A percentile compares a stretch with the other conserved stretches of the same genome.
Conservation (phyloP, 2,888 invertebrate genomes). For the Rhimphoctona megacephalus region DNA sequence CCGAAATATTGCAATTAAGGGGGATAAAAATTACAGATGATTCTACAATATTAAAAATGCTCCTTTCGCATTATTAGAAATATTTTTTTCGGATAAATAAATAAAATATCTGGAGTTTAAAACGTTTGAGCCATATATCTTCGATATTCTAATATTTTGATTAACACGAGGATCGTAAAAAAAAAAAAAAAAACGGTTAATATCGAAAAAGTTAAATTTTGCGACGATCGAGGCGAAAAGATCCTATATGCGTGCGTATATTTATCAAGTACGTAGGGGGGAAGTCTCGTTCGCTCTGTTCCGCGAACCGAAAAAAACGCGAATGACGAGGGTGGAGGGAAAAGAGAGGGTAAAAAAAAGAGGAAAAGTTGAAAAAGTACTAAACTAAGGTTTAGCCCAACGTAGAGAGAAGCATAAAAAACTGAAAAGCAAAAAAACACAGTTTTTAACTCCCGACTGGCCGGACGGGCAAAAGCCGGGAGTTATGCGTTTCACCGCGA, state of each 20-base stretch:
- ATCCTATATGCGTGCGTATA: slow-evolving; percentile 8
- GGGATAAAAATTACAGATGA: too few species aligned
- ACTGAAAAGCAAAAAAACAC: slow-evolving; percentile 34
- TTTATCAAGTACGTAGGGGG: slow-evolving; percentile 26
- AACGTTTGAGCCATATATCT: too few species aligned
- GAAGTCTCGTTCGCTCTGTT: slow-evolving; percentile 52
- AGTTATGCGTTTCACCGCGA: too few species aligned
- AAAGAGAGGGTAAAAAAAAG: slow-evolving; percentile 27
- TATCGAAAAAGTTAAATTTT: too few species aligned
- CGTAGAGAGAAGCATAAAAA: slow-evolving; percentile 13
- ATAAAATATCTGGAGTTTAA: too few species aligned
- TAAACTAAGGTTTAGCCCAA: slow-evolving; percentile 17
- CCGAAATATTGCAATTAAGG: too few species aligned
- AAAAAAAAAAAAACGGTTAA: neutral
- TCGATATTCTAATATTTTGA: neutral
- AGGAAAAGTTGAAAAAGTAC: slow-evolving; percentile 31
- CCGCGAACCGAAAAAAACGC: slow-evolving; percentile 54
- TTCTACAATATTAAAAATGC: too few species aligned
- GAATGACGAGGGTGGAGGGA: neutral
- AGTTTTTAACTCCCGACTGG: slow-evolving; percentile 39
- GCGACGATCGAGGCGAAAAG: neutral
- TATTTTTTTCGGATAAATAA: too few species aligned
- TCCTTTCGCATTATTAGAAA: too few species aligned
- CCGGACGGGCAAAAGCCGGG: too few species aligned
- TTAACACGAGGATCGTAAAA: neutral